Evolutionary conservation across 2,888 invertebrate genomes (phyloP).

Genomic region (Trachelus iudaicus): DNA sequence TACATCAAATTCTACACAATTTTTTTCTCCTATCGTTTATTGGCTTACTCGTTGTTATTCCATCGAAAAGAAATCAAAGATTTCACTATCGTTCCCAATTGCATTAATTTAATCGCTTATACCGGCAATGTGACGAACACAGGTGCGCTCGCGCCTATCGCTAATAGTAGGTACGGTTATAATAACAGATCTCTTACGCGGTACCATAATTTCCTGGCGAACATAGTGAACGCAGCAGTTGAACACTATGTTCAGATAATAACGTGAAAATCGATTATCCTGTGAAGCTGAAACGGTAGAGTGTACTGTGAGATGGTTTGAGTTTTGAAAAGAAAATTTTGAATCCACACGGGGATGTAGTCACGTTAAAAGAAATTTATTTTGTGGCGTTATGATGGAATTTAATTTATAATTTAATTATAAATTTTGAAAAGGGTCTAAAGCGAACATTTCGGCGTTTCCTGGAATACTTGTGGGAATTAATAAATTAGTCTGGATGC

Average conservation of each 20-base stretch:
- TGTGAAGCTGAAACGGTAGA: background rate
- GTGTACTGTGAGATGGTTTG: background rate
- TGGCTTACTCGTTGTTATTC: background rate
- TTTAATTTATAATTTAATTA: background rate
- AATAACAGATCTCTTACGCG: slow-evolving; percentile 40
- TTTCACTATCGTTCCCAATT: background rate
- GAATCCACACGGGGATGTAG: background rate
- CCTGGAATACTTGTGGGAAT: background rate
- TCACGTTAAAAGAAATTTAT: background rate
- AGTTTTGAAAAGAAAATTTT: background rate
- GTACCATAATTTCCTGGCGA: background rate
- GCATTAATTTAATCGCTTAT: background rate
- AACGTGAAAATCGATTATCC: background rate
- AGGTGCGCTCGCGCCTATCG: slow-evolving; percentile 23
- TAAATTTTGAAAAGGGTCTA: background rate
- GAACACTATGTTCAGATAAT: background rate
- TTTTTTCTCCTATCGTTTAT: background rate
- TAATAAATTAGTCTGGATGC: slow-evolving; percentile 1
- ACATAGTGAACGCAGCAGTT: background rate
- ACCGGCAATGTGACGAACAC: background rate
- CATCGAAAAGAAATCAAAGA: background rate
- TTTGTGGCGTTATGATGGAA: background rate
- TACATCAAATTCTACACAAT: background rate
- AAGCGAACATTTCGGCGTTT: background rate
- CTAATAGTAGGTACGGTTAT: slow-evolving; percentile 49